These are phyloP conservation scores for Ophion ellenae DNA, from an alignment of 2,888 invertebrate genomes.

Conservation along the genomic window DNA sequence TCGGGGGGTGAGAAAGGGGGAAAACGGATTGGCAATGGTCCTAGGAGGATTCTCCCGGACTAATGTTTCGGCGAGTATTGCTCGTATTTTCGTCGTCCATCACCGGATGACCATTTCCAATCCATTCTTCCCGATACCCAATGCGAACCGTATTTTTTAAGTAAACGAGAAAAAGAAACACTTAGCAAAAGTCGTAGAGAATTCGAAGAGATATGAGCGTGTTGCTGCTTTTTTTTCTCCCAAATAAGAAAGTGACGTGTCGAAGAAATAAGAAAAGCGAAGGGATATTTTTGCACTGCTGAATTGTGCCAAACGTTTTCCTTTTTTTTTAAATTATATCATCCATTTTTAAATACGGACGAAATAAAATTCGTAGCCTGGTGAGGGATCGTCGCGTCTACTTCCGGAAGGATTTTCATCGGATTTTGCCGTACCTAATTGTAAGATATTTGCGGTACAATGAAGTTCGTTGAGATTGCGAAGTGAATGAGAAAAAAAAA, in stretches of 20 bases:
- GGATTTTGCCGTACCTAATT: background rate
- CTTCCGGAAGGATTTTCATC: conserved; percentile 11
- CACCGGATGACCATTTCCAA: background rate
- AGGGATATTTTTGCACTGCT: conserved; percentile 77
- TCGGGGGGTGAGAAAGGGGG: background rate
- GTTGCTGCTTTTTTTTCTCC: background rate
- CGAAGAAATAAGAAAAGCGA: conserved; percentile 37
- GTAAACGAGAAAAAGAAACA: conserved; percentile 43
- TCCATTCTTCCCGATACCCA: conserved; percentile 2
- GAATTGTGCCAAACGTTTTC: conserved; percentile 77
- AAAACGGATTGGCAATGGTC: conserved; percentile 12
- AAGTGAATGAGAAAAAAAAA: conserved; percentile 17
- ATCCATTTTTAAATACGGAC: conserved; percentile 29
- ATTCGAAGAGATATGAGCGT: conserved; percentile 19
- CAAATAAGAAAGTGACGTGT: conserved; percentile 19
- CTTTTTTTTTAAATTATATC: background rate
- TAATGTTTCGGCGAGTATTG: background rate
- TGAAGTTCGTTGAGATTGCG: background rate
- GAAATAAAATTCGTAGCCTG: conserved; percentile 35
- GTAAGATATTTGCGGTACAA: background rate
- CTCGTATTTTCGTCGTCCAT: background rate
- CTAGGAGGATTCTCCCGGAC: background rate
- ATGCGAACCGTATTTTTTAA: conserved; percentile 63
- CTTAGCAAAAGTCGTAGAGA: conserved; percentile 15
- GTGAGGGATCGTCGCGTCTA: conserved; percentile 1